Conservation (phyloP, 2,797 vertebrate genomes). For the Rhynchotus rufescens region DNA sequence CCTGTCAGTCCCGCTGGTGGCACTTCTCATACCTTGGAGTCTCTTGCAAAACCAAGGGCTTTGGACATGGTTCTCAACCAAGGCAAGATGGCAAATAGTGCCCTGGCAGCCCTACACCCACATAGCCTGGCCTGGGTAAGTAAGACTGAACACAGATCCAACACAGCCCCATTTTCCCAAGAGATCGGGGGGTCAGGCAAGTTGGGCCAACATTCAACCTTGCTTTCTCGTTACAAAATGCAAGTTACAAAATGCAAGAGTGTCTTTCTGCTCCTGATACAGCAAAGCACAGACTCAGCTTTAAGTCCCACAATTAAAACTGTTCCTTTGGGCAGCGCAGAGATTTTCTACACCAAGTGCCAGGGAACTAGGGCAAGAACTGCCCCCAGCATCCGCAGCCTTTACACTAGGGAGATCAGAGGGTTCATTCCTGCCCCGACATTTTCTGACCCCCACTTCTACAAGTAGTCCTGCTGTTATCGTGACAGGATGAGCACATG, state of each 20-base stretch:
- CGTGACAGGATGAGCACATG: not conserved
- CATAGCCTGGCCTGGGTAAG: not conserved
- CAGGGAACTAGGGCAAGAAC: too few relatives aligned
- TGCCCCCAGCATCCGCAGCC: too few relatives aligned
- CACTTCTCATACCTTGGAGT: fast-evolving
- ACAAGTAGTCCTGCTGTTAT: too few relatives aligned
- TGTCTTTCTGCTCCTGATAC: not conserved
- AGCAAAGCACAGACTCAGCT: not conserved
- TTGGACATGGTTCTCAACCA: not conserved
- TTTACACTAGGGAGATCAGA: too few relatives aligned
- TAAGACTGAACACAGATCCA: not conserved
- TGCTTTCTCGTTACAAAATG: not conserved
- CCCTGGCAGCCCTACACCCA: not conserved
- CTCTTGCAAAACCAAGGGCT: not conserved
- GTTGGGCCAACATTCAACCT: not conserved
- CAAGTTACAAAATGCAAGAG: not conserved
- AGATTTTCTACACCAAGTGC: not conserved
- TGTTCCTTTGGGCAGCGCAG: not conserved
- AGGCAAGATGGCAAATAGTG: not conserved
- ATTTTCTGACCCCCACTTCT: too few relatives aligned
- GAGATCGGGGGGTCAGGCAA: not conserved
- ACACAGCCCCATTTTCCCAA: not conserved
- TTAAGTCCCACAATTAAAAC: not conserved
- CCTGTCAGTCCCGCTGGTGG: not conserved
- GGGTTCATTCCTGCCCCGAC: too few relatives aligned